Conservation (phyloP, 1,140 invertebrate species). For the Oedothorax gibbosus region DNA sequence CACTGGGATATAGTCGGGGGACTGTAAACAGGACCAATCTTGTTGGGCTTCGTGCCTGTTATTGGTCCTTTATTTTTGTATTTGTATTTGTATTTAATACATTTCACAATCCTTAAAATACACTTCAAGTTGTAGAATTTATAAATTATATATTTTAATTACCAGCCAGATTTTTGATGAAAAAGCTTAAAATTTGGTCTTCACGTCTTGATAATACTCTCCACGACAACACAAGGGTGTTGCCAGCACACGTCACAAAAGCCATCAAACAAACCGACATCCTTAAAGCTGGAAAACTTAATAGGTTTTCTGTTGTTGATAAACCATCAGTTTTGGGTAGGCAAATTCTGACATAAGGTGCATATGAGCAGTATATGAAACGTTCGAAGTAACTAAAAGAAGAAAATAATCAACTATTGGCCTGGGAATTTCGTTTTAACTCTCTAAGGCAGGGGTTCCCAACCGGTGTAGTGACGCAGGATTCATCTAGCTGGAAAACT, state of each 20-base stretch:
- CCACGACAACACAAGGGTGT: constrained; percentile 77
- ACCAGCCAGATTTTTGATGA: constrained; percentile 79
- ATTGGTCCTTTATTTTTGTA: too few relatives aligned
- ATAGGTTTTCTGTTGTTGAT: constrained; percentile 72
- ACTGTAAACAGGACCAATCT: too few relatives aligned
- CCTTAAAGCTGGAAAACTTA: constrained; percentile 75
- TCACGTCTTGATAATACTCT: constrained; percentile 73
- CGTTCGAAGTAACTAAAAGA: constrained; percentile 76
- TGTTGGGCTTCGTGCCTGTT: too few relatives aligned
- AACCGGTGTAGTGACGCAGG: too few relatives aligned
- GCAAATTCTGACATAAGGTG: constrained; percentile 75
- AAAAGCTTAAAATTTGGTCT: constrained; percentile 70
- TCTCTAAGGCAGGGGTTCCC: too few relatives aligned
- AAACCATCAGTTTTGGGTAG: constrained; percentile 76
- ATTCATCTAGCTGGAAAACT: too few relatives aligned
- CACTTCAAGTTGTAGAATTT: neutral
- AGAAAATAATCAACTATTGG: constrained; percentile 49
- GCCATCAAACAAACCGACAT: constrained; percentile 81
- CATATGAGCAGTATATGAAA: constrained; percentile 79
- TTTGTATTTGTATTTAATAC: too few relatives aligned
- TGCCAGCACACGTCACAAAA: constrained; percentile 76
- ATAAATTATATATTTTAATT: constrained; percentile 24
- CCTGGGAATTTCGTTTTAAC: too few relatives aligned
- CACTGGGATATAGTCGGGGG: too few relatives aligned
- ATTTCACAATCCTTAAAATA: too few relatives aligned